Evolutionary conservation across 1,140 invertebrate species (phyloP).

Genomic region (Ceratosolen solmsi): DNA sequence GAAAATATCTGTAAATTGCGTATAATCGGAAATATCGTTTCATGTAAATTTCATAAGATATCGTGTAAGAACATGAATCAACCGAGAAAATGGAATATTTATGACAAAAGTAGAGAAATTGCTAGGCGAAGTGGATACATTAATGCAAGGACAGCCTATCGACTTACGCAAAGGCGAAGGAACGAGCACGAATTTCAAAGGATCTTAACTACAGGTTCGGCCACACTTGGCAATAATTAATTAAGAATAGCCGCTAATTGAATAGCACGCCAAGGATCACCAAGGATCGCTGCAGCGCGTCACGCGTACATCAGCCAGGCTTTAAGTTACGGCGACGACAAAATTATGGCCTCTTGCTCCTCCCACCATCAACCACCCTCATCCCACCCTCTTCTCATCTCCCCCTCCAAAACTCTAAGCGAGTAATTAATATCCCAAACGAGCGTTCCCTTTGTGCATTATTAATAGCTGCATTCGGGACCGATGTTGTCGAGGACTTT

Average conservation of each 20-base stretch:
- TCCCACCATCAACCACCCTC: no score
- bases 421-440: slow-evolving; percentile 25
- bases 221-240: not conserved
- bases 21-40: no score
- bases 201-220: not conserved
- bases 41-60: no score
- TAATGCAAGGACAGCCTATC: not conserved
- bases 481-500: not conserved
- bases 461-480: slow-evolving; percentile 22
- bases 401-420: not conserved
- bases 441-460: slow-evolving; percentile 4
- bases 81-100: no score
- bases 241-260: no score
- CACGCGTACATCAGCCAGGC: not conserved
- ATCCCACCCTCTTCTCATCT: no score
- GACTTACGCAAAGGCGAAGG: not conserved
- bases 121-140: no score
- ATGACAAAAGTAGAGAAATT: no score
- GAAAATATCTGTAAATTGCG: no score
- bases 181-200: not conserved
- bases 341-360: not conserved
- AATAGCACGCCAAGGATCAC: not conserved
- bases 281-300: not conserved
- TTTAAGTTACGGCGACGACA: not conserved
- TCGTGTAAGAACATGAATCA: no score